Evolutionary conservation across 2,113 vertebrate genomes (phyloP).

Genomic region (Coptodon bakossiorum): DNA sequence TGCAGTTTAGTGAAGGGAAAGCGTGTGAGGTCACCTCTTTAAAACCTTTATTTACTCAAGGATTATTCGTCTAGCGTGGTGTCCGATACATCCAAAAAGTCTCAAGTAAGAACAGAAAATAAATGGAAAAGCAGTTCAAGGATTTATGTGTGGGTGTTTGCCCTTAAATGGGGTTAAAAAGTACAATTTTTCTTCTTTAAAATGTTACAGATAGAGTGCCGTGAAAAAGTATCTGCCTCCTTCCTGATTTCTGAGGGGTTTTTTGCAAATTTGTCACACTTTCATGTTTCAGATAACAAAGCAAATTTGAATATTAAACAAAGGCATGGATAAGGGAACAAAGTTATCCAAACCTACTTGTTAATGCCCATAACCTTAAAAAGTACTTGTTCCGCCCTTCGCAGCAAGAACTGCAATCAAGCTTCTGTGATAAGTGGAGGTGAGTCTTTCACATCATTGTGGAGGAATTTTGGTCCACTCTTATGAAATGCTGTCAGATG

Average conservation of each 20-base stretch:
- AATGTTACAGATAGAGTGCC: neutral
- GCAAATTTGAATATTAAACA: neutral
- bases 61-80: neutral
- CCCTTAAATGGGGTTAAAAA: neutral
- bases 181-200: neutral
- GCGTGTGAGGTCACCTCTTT: neutral
- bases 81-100: neutral
- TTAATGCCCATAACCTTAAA: neutral
- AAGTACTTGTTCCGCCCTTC: accelerated
- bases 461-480: neutral
- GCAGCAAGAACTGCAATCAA: neutral
- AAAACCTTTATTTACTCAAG: neutral
- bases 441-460: neutral
- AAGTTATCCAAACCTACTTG: neutral
- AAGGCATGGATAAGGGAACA: neutral
- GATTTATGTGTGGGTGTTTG: neutral
- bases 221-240: neutral
- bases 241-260: neutral
- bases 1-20: neutral
- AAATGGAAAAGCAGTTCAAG: neutral
- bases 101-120: neutral
- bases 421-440: neutral
- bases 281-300: neutral
- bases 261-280: neutral
- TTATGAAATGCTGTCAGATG: neutral